These are phyloP conservation scores for Coluber constrictor DNA, from an alignment of 2,797 vertebrate genomes.

Conservation along the genomic window DNA sequence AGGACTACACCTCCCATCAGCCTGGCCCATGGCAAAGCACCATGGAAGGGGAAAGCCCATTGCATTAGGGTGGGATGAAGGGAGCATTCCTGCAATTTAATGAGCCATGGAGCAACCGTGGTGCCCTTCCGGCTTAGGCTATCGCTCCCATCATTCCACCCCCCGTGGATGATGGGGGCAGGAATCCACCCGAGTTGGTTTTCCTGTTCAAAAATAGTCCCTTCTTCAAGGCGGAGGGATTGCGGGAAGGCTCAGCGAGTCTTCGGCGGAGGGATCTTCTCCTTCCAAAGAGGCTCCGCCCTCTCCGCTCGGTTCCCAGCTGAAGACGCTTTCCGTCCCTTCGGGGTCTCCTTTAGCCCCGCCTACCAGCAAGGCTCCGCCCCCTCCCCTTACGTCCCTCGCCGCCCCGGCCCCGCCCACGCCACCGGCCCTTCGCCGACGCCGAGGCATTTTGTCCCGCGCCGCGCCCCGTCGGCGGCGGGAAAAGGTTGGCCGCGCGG, in stretches of 20 bases:
- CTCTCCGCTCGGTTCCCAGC: neutral
- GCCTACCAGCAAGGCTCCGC: neutral
- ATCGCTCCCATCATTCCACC: neutral
- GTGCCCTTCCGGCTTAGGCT: neutral
- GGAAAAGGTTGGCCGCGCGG: neutral
- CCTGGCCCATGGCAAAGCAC: neutral
- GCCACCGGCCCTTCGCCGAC: neutral
- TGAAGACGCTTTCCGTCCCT: neutral
- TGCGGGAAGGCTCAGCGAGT: neutral
- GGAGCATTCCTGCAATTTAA: neutral
- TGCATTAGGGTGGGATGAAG: neutral
- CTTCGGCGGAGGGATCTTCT: neutral
- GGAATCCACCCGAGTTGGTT: neutral
- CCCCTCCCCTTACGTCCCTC: neutral
- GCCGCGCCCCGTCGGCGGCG: conserved; percentile 44
- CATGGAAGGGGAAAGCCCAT: neutral
- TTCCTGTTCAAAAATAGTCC: neutral
- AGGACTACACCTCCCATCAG: neutral
- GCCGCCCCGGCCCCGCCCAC: neutral
- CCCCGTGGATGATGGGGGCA: neutral
- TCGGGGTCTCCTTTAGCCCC: neutral
- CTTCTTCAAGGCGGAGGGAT: neutral
- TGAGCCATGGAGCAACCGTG: neutral
- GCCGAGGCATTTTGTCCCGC: conserved; percentile 29
- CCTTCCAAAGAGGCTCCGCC: neutral